Evolutionary conservation across 2,888 invertebrate species (phyloP).

Genomic region (Autographa pulchrina): DNA sequence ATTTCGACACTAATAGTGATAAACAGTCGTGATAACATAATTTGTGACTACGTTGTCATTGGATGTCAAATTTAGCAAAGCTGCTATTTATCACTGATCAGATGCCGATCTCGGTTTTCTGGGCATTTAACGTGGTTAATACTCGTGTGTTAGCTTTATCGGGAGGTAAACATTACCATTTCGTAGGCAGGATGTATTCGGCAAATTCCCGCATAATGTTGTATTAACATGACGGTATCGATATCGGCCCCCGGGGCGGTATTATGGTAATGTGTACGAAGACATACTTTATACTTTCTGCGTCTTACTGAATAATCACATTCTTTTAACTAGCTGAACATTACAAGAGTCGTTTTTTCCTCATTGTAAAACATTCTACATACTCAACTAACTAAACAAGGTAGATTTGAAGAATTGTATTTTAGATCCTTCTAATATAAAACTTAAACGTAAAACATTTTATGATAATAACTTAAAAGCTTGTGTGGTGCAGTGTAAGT

Average conservation of each 20-base stretch:
- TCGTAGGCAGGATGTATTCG: conserved; percentile 43
- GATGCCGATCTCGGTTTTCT: background rate
- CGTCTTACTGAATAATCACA: conserved; percentile 28
- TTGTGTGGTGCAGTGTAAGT: conserved; percentile 21
- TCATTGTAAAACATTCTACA: too few relatives aligned
- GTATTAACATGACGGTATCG: conserved; percentile 60
- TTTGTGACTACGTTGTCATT: background rate
- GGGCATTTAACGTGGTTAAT: background rate
- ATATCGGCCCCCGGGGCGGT: conserved; percentile 43
- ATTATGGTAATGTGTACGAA: conserved; percentile 50
- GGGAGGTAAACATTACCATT: conserved; percentile 37
- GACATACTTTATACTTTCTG: conserved; percentile 43
- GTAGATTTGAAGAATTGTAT: background rate
- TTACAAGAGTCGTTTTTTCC: too few relatives aligned
- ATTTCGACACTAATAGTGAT: conserved; percentile 13
- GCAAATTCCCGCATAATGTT: conserved; percentile 61
- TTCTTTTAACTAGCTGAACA: conserved; percentile 34
- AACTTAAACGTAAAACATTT: background rate
- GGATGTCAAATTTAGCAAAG: background rate
- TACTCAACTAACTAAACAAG: too few relatives aligned
- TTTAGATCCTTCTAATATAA: background rate
- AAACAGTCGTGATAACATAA: conserved; percentile 9
- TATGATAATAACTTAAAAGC: conserved; percentile 14
- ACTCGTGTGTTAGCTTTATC: conserved; percentile 14
- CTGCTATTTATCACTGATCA: background rate